Evolutionary conservation across 2,888 invertebrate genomes (phyloP), one percentile per base, ranked within the genome.

Genomic region (Salticus scenicus): DNA sequence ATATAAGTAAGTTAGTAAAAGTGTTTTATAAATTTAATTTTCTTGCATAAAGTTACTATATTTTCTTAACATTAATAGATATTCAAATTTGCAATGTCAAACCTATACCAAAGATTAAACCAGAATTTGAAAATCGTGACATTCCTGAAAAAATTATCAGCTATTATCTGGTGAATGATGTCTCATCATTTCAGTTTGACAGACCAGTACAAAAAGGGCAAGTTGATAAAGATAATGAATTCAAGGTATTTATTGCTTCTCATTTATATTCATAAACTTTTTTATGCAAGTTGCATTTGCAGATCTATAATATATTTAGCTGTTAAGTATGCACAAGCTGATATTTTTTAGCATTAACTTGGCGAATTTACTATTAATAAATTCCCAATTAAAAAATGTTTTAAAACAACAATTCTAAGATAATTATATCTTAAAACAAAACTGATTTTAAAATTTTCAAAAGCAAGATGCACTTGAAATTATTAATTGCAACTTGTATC

Each of bases 31-130:
- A n/a, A n/a, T n/a, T n/a, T n/a, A n/a, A n/a, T n/a, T n/a, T n/a
- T n/a, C n/a, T n/a, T n/a, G n/a, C n/a, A n/a, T n/a, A n/a, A n/a
- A n/a, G n/a, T n/a, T n/a, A n/a, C n/a, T n/a, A n/a, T 14, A 31
- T 73, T 57, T 57, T 37, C 30, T 28, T 51, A 57, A 7, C 31
- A 1, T 57, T n/a, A 17, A 10, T 24, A 86, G 96, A 94, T 91
- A 97, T 98, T 89, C 97, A 98, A 92, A 97, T 98, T 88, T 96
- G 97, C 91, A 97, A 96, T 92, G 98, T 98, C 57, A 96, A 97
- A 90, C 97, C 98, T 0, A 94, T 97, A 31, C 94, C 97, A 0
- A 94, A 95, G 88, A 93, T 91, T 5, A 71, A 86, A 31, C 89
- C 90, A n/a, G 90, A 90, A 75, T 91, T 94, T 93, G 93, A 87